Percentiles rank a stretch among this genome's conserved stretches.
Evolutionary conservation across 2,888 invertebrate genomes (phyloP).

Genomic region (Diabrotica balteata): DNA sequence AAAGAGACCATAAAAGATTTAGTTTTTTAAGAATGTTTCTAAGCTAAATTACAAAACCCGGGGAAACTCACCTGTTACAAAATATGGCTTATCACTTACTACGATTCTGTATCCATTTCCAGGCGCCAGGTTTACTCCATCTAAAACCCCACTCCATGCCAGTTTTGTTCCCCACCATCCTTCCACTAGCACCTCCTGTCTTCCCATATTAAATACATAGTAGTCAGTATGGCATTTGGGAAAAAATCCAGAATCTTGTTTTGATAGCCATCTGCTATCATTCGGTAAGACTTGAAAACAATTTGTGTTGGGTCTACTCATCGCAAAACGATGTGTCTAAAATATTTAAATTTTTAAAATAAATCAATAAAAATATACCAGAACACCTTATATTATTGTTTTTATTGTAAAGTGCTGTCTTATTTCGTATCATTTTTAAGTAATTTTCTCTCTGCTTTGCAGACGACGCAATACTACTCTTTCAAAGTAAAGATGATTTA

Average conservation of each 20-base stretch:
- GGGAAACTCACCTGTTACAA: background rate
- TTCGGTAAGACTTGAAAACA: background rate
- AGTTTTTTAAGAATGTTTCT: too few species aligned
- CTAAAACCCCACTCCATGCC: background rate
- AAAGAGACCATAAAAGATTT: too few species aligned
- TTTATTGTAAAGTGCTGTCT: too few species aligned
- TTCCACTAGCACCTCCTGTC: background rate
- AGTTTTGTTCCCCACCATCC: background rate
- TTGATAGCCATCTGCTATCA: background rate
- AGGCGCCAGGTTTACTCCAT: background rate
- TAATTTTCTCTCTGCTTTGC: too few species aligned
- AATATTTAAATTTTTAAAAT: background rate
- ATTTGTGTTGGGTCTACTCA: background rate
- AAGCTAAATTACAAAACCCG: too few species aligned
- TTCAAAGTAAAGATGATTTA: too few species aligned
- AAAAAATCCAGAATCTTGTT: background rate
- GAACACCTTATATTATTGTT: too few species aligned
- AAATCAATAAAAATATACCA: too few species aligned
- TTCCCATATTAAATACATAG: background rate
- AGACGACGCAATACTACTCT: too few species aligned
- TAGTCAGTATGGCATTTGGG: background rate
- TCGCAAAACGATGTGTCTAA: background rate
- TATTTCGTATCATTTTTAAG: too few species aligned
- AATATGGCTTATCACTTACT: background rate
- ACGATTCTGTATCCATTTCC: background rate